Evolutionary conservation across 2,888 invertebrate genomes (phyloP), one percentile per base, ranked within the genome.

Genomic region (Nyleta sp.): DNA sequence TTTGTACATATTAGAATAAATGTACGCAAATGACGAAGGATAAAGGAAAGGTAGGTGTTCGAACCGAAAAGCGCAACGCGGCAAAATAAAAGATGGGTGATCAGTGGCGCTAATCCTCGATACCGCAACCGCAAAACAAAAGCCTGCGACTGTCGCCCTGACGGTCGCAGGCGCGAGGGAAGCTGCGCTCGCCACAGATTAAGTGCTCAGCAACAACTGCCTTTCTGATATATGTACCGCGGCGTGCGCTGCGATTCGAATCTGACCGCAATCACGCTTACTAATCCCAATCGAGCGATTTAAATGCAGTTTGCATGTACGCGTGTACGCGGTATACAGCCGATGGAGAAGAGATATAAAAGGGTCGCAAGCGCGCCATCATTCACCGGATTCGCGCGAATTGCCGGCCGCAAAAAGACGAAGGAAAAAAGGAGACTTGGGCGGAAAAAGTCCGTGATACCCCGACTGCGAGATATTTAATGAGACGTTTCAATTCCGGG

Each of bases 81-180:
- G 24, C 17, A 10, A 48, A 42, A 70, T 46, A 59, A 50, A 59
- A 52, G 35, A 50, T 33, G 10, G 59, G 42, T 33, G 57, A 62
- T 71, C 44, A 17, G 52, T 42, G 71, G 35, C 31, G 60, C 71
- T 64, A 72, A 72, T 72, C 62, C 72, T 24, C 48, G 62, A 62
- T 72, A 48, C 72, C 72, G 62, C 72, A 72, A 64, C 72, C 62
- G 40, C 72, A 62, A 72, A 72, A 64, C 72, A 72, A 72, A 72
- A 72, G 60, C 71, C 71, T 46, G 53, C 52, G 70, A 59, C 20
- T 52, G 60, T 60, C 44, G 44, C 35, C 31, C 44, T 22, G 62
- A 52, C 35, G 24, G 17, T 48, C 48, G 28, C 46, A 22, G 46
- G 57, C 70, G 50, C 70, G 40, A 22, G 68, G 48, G 57, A 70